Evolutionary conservation across 2,113 vertebrate genomes (phyloP).

Genomic region (Anolis carolinensis): DNA sequence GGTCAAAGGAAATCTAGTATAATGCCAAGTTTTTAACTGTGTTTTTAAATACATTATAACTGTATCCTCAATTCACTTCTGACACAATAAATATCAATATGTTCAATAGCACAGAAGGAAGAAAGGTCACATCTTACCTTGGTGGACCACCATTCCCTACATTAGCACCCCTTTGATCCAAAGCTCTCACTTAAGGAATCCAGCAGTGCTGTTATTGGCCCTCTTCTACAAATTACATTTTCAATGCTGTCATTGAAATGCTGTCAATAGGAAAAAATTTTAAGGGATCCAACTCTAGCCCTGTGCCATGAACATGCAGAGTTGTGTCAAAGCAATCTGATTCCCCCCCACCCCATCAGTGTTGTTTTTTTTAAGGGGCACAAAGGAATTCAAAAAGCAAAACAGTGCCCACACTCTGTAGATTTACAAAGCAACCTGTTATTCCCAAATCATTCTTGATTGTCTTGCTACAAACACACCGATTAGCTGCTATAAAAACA

Average conservation of each 20-base stretch:
- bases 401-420: slow-evolving; percentile 9
- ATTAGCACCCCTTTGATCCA: not conserved
- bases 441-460: not conserved
- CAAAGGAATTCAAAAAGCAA: not conserved
- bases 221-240: not conserved
- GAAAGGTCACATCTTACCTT: not conserved
- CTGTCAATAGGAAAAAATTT: not conserved
- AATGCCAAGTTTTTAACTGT: too few relatives aligned
- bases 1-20: too few relatives aligned
- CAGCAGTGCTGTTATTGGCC: not conserved
- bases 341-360: not conserved
- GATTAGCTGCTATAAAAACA: not conserved
- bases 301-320: accelerated
- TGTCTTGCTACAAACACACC: accelerated
- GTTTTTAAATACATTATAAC: too few relatives aligned
- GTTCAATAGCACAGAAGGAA: not conserved
- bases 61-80: too few relatives aligned
- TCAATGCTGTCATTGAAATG: not conserved
- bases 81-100: too few relatives aligned
- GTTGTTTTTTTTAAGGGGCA: not conserved
- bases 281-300: not conserved
- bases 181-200: not conserved
- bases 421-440: slow-evolving; percentile 3
- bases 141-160: not conserved
- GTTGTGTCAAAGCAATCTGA: slow-evolving; percentile 9